phyloP scores from a whole-genome alignment of 2,797 vertebrate genomes.

The Ceryle rudis region DNA sequence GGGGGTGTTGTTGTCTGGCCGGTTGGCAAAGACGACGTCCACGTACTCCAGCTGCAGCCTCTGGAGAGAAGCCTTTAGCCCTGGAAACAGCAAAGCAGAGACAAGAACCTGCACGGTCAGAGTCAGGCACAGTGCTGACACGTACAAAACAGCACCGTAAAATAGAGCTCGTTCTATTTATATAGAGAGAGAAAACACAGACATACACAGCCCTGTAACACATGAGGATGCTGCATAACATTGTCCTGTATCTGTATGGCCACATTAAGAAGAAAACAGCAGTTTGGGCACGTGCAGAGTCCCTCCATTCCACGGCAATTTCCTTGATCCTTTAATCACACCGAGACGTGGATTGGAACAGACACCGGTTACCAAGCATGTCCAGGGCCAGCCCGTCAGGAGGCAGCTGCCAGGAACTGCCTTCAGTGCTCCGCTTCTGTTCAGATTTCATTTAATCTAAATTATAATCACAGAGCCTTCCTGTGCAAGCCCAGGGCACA shows the following conservation, averaged over 20 bases:
- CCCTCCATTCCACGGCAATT: accelerated
- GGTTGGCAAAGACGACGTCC: conserved; percentile 96
- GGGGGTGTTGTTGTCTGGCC: conserved; percentile 94
- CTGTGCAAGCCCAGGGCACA: neutral
- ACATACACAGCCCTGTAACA: accelerated
- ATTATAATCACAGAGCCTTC: neutral
- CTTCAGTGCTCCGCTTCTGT: neutral
- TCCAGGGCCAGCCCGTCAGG: accelerated
- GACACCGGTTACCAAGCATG: accelerated
- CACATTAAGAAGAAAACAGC: neutral
- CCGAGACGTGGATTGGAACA: neutral
- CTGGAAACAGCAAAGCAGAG: conserved; percentile 69
- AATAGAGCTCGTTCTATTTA: neutral
- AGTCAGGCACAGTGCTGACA: neutral
- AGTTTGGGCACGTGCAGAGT: neutral
- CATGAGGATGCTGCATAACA: accelerated
- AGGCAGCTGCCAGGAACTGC: neutral
- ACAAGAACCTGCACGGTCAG: neutral
- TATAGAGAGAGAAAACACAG: neutral
- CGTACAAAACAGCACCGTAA: too few species aligned
- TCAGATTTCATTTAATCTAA: neutral
- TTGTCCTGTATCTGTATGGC: too few species aligned
- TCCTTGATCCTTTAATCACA: neutral
- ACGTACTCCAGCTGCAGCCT: conserved; percentile 96
- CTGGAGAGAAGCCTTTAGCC: conserved; percentile 93